Base-by-base conservation (phyloP, 2,888 invertebrate species). In the Geophilus truncorum region DNA sequence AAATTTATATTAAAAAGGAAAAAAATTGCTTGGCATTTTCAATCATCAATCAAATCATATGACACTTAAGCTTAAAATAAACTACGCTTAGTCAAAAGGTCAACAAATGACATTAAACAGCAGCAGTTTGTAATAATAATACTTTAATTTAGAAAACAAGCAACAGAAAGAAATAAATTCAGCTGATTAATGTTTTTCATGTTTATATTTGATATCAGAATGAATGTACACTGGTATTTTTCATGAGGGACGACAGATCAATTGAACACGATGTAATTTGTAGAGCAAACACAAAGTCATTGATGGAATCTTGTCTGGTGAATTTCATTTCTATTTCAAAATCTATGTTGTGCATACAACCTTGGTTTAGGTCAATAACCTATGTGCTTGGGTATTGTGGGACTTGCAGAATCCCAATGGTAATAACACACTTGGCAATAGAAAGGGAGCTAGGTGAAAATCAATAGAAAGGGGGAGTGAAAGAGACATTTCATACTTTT, bases 341-440 rank as follows among this genome's bases (percentile, higher is more conserved):
- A 70, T 12, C 70, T 51, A 0, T 70, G 70, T 23, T 70, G 70
- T n/a, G 28, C 70, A 25, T 28, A 70, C 70, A 70, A 70, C 25
- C 28, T 25, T 70, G 70, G 25, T 70, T 70, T 70, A 70, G 70
- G 70, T 70, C 70, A 70, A 70, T 70, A 70, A 70, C 70, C 70
- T 70, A n/a, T 21, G 70, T 25, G 70, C 70, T 70, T 70, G 70
- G 70, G 10, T 70, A 70, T 70, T 70, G 70, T 70, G 70, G 70
- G 70, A 70, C 12, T 70, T 70, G 70, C 25, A 25, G 28, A 25
- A 70, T 70, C 70, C 70, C 70, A 28, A 28, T 25, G 70, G 70
- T 70, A 70, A 70, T 70, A 70, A 70, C 70, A 70, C 70, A 70
- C 12, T 70, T 28, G 70, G 70, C 70, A 25, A 70, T 28, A 70